phyloP scores from a whole-genome alignment of 1,140 invertebrate genomes.

The Ooceraea biroi region DNA sequence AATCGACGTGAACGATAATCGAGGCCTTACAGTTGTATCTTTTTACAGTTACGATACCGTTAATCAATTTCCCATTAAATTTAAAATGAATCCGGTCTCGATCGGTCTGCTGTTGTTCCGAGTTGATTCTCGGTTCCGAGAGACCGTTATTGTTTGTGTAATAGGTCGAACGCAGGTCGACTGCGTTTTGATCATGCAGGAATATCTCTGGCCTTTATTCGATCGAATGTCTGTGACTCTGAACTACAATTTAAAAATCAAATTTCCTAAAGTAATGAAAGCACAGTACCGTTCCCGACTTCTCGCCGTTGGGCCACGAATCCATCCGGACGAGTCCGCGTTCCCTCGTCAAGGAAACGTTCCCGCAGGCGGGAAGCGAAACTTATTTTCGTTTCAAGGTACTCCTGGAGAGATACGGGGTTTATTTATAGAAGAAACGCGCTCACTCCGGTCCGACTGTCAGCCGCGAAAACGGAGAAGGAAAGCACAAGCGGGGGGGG shows the following conservation, averaged over 20 bases:
- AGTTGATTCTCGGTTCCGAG: too few species aligned
- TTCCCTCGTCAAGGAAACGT: constrained; percentile 59
- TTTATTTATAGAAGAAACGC: constrained; percentile 79
- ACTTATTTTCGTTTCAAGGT: constrained; percentile 79
- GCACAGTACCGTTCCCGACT: too few species aligned
- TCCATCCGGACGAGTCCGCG: background rate
- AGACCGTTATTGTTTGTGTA: too few species aligned
- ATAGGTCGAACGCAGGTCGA: too few species aligned
- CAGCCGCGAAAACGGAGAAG: constrained; percentile 64
- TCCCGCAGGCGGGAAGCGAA: constrained; percentile 54
- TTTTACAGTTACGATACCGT: background rate
- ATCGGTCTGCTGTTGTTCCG: too few species aligned
- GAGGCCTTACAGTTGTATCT: background rate
- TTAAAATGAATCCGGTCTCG: background rate
- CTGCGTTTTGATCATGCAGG: too few species aligned
- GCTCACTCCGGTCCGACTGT: constrained; percentile 73
- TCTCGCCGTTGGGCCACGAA: background rate
- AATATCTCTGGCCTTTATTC: too few species aligned
- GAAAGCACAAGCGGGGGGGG: constrained; percentile 24
- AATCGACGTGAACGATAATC: background rate
- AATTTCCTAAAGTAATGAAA: too few species aligned
- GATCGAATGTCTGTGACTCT: too few species aligned
- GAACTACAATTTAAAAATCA: too few species aligned
- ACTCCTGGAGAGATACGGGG: constrained; percentile 73
- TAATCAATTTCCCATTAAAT: background rate